Percentiles rank a stretch among this genome's conserved stretches.
These are phyloP conservation scores for Nothocercus nigrocapillus DNA, from an alignment of 2,113 vertebrate species.

Conservation along the genomic window DNA sequence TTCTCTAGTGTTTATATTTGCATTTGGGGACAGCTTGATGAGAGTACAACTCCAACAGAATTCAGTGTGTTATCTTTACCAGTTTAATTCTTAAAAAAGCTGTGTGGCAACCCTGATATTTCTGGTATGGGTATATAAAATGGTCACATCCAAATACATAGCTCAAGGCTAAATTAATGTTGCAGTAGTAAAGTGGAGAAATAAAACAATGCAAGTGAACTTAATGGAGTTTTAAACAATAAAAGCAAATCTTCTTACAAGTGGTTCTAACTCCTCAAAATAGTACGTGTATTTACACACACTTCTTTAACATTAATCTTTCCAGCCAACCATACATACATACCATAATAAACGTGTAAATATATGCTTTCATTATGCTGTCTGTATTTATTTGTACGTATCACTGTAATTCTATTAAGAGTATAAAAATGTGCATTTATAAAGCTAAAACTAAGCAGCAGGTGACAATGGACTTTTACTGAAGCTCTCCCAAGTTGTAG, in stretches of 20 bases:
- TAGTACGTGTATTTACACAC: not conserved
- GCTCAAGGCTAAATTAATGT: not conserved
- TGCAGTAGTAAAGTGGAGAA: not conserved
- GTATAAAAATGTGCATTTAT: not conserved
- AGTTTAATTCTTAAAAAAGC: not conserved
- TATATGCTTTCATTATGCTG: not conserved
- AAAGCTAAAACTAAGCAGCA: not conserved
- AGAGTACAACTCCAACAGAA: conserved; percentile 1
- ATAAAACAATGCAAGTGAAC: not conserved
- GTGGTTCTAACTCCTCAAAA: not conserved
- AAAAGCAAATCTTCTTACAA: not conserved
- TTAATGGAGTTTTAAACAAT: conserved; percentile 4
- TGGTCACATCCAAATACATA: not conserved
- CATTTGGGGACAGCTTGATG: not conserved
- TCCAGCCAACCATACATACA: not conserved
- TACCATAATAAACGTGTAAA: not conserved
- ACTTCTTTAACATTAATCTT: not conserved
- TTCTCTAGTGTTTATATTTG: not conserved
- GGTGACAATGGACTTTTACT: not conserved
- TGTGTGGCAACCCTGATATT: not conserved
- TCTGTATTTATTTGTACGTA: not conserved
- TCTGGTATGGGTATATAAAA: not conserved
- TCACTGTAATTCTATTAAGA: not conserved
- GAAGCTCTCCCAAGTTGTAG: not conserved
- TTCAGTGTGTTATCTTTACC: not conserved